These are phyloP conservation scores for Oreortyx pictus DNA, from an alignment of 2,797 vertebrate species.

Conservation along the genomic window DNA sequence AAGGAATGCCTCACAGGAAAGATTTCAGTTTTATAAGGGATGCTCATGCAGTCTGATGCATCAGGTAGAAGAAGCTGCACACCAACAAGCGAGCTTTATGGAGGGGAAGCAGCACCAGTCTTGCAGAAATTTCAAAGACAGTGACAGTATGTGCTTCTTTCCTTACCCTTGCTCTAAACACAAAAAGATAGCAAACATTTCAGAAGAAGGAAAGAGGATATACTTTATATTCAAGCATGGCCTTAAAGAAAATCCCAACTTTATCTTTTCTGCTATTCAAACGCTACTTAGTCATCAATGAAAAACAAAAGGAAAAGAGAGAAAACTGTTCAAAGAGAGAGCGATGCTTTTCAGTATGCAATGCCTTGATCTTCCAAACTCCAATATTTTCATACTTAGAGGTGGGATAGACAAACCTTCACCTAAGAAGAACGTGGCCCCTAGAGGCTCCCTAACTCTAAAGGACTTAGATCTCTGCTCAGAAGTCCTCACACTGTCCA, in stretches of 20 bases:
- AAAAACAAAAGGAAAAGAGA: constrained; percentile 29
- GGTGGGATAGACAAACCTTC: not conserved
- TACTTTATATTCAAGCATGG: constrained; percentile 27
- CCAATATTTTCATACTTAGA: not conserved
- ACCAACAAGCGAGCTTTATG: constrained; percentile 17
- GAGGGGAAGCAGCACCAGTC: not conserved
- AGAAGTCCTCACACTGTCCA: not conserved
- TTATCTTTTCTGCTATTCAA: constrained; percentile 49
- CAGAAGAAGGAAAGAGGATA: constrained; percentile 60
- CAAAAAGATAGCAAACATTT: constrained; percentile 54
- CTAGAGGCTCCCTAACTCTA: not conserved
- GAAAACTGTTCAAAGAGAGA: not conserved
- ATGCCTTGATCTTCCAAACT: not conserved
- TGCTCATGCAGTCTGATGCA: constrained; percentile 33
- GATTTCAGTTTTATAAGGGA: constrained; percentile 53
- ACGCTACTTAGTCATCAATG: constrained; percentile 34
- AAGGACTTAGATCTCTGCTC: not conserved
- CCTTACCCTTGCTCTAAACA: constrained; percentile 24
- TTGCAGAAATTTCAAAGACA: constrained; percentile 57
- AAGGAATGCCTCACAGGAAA: constrained; percentile 48
- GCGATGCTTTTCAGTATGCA: not conserved
- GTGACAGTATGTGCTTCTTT: constrained; percentile 21
- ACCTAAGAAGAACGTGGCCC: not conserved
- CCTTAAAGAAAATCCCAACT: not conserved
- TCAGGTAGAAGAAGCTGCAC: constrained; percentile 26